Evolutionary conservation across 2,888 invertebrate genomes (phyloP).

Genomic region (Strigamia transsilvanica): DNA sequence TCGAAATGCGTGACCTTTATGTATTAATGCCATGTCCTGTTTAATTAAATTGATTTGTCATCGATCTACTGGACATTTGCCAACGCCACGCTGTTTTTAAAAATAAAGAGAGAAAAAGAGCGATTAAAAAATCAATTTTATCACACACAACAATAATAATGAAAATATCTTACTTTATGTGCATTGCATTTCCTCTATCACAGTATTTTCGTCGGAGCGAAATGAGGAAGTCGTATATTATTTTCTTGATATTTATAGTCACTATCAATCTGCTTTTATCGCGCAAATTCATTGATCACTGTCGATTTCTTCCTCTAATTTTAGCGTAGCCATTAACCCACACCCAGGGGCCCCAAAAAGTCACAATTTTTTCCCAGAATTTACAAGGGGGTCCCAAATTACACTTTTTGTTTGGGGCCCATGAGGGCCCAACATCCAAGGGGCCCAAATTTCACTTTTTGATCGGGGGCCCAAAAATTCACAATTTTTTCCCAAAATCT

Average conservation of each 20-base stretch:
- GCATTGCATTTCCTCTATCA: too few species aligned
- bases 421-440: too few species aligned
- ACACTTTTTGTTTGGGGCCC: too few species aligned
- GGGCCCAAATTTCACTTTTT: too few species aligned
- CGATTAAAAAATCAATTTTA: background rate
- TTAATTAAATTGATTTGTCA: constrained; percentile 40
- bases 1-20: constrained; percentile 19
- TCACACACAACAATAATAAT: background rate
- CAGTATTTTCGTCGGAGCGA: background rate
- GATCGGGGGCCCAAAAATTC: too few species aligned
- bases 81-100: background rate
- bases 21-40: constrained; percentile 35
- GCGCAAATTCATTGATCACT: constrained; percentile 3
- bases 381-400: too few species aligned
- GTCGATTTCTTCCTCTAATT: background rate
- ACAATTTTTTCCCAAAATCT: too few species aligned
- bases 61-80: constrained; percentile 33
- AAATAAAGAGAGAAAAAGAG: background rate
- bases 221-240: too few species aligned
- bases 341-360: background rate
- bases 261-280: background rate
- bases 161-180: too few species aligned
- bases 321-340: background rate
- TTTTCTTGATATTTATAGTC: background rate
- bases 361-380: too few species aligned